Base-by-base conservation (phyloP, 2,113 vertebrate genomes). In the Gymnogyps californianus region DNA sequence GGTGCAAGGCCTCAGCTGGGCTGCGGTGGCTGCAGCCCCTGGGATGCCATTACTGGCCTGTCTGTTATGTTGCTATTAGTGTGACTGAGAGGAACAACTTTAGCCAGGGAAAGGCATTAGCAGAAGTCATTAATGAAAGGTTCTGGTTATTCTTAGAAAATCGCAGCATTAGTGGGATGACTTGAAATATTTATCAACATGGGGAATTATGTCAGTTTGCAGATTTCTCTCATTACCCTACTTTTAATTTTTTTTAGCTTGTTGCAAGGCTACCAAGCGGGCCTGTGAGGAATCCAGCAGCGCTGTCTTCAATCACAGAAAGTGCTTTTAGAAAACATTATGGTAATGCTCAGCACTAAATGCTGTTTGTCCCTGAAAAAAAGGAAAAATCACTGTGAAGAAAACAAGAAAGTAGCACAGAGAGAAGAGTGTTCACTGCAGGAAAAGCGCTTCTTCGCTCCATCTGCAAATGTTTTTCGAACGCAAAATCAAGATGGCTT, bases 101-200 rank as follows among this genome's bases (percentile, higher is more conserved):
- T 28, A 89, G 83, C 70, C 80, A 72, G 61, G 19, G 89, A 96
- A 91, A 97, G 86, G 62, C 94, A 96, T 97, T 97, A 96, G 87
- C 83, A 92, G 57, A 84, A 83, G 96, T 94, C 93, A 87, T 94
- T 96, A 92, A 77, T 69, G 86, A 96, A 87, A 82, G 81, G 65
- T 91, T 96, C 87, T 91, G 77, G 22, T 74, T 96, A 96, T 97
- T 96, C 94, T 96, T 97, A 96, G 96, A 95, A 97, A 97, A 97
- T 96, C 65, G 1, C 84, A 91, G 77, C 95, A 94, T 96, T 97
- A 94, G 89, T 72, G 83, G 83, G 92, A 89, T 95, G 89, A 89
- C 72, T 87, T 97, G 81, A 97, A 96, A 97, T 97, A 97, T 97
- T 97, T 96, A 97, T 97, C 92, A 87, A 94, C 0, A 0, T 61